Conservation (phyloP, 2,113 vertebrate species). For the Agapornis roseicollis region DNA sequence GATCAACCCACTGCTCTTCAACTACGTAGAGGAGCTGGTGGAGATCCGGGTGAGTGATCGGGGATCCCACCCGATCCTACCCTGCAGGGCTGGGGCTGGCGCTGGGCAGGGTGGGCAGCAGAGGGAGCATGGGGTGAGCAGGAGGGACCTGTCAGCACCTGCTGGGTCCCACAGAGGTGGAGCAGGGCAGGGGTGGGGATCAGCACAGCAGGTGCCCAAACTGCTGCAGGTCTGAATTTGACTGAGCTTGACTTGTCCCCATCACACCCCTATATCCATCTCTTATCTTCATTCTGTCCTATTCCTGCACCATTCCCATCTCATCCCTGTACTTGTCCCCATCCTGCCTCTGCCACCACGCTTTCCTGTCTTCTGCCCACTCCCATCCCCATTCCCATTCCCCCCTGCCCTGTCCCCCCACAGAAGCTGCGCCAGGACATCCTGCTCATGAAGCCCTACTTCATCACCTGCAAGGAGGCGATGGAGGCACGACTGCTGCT, state of each 20-base stretch:
- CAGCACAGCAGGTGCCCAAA: neutral
- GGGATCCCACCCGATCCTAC: no score
- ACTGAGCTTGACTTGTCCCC: neutral
- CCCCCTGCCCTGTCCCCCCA: neutral
- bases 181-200: no score
- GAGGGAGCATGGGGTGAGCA: neutral
- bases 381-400: neutral
- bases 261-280: neutral
- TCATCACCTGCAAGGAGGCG: conserved; percentile 96
- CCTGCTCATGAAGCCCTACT: conserved; percentile 97
- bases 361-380: neutral
- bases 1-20: conserved; percentile 96
- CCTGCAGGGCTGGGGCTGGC: neutral
- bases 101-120: no score
- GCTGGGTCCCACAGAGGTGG: neutral
- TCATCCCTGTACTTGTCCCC: neutral
- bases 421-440: conserved; percentile 98
- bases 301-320: neutral
- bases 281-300: neutral
- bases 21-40: conserved; percentile 96
- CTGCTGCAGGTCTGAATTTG: neutral
- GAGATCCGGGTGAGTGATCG: conserved; percentile 86
- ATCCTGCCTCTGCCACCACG: neutral
- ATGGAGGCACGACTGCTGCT: conserved; percentile 93
- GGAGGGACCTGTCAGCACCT: neutral